Percentiles rank a stretch among this genome's conserved stretches.
Conservation (phyloP, 1,140 invertebrate genomes). For the Tetranychus urticae region DNA sequence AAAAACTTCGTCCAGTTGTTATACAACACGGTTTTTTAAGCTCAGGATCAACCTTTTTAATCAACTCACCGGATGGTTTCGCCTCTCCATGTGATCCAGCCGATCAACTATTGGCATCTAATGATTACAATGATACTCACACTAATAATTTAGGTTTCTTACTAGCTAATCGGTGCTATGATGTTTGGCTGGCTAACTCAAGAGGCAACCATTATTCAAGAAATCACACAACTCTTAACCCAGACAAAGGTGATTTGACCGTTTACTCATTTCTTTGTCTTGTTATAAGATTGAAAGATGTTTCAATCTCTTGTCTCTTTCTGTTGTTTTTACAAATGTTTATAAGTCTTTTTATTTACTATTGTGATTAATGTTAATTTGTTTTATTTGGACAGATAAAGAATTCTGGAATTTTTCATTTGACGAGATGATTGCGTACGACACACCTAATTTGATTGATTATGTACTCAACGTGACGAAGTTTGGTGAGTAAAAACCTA, state of each 20-base stretch:
- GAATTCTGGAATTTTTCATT: slow-evolving; percentile 11
- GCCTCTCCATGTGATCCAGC: background rate
- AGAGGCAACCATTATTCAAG: slow-evolving; percentile 17
- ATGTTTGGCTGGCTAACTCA: slow-evolving; percentile 20
- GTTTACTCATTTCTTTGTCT: too few species aligned
- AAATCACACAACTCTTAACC: slow-evolving; percentile 10
- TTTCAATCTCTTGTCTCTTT: too few species aligned
- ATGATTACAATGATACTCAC: too few species aligned
- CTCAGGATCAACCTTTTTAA: slow-evolving; percentile 45
- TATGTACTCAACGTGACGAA: slow-evolving; percentile 26
- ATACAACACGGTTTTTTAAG: slow-evolving; percentile 49
- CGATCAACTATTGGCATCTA: background rate
- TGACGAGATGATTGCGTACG: slow-evolving; percentile 20
- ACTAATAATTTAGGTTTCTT: background rate
- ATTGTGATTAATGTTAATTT: too few species aligned
- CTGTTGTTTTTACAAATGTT: too few species aligned
- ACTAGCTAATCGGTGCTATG: slow-evolving; percentile 10
- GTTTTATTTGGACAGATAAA: background rate
- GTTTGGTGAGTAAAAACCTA: slow-evolving; percentile 14
- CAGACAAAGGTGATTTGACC: background rate
- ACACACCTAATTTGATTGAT: slow-evolving; percentile 26
- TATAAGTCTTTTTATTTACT: too few species aligned
- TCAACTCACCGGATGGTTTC: slow-evolving; percentile 25
- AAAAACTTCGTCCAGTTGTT: slow-evolving; percentile 20
- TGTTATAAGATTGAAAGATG: too few species aligned